Conservation (phyloP, 1,140 invertebrate genomes). For the Trigoniulus corallinus region DNA sequence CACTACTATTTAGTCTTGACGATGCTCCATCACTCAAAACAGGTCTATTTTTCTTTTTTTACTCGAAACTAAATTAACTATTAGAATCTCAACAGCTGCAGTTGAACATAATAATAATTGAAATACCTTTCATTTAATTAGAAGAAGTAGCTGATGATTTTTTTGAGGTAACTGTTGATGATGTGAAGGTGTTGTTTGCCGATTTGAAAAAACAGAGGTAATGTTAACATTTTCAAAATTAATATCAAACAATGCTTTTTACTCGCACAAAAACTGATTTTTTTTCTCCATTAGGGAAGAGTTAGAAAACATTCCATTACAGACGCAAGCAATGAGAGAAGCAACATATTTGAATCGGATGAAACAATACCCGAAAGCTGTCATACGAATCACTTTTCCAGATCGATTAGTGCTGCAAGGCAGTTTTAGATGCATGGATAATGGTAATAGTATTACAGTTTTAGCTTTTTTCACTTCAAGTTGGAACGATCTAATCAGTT, state of each 20-base stretch:
- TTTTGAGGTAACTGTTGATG: conserved; percentile 60
- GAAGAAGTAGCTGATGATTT: conserved; percentile 60
- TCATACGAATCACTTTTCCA: conserved; percentile 64
- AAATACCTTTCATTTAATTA: conserved; percentile 8
- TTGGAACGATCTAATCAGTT: background rate
- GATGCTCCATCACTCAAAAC: background rate
- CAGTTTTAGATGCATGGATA: conserved; percentile 51
- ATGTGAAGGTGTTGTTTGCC: conserved; percentile 48
- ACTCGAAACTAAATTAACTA: too few species aligned
- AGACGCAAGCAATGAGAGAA: conserved; percentile 42
- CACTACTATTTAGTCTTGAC: background rate
- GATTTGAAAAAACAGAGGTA: conserved; percentile 43
- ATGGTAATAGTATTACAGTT: conserved; percentile 17
- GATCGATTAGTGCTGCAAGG: conserved; percentile 62
- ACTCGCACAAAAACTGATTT: background rate
- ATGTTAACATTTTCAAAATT: conserved; percentile 1
- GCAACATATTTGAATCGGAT: conserved; percentile 41
- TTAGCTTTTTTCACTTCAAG: conserved; percentile 2
- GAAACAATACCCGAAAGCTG: conserved; percentile 46
- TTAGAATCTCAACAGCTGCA: background rate
- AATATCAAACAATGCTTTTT: background rate
- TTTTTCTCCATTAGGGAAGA: conserved; percentile 23
- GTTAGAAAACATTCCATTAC: conserved; percentile 40
- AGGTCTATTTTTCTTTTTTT: background rate
- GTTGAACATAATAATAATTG: conserved; percentile 3